Percentiles rank a stretch among this genome's conserved stretches.
These are phyloP conservation scores for Heterotis niloticus DNA, from an alignment of 2,113 vertebrate genomes.

Conservation along the genomic window DNA sequence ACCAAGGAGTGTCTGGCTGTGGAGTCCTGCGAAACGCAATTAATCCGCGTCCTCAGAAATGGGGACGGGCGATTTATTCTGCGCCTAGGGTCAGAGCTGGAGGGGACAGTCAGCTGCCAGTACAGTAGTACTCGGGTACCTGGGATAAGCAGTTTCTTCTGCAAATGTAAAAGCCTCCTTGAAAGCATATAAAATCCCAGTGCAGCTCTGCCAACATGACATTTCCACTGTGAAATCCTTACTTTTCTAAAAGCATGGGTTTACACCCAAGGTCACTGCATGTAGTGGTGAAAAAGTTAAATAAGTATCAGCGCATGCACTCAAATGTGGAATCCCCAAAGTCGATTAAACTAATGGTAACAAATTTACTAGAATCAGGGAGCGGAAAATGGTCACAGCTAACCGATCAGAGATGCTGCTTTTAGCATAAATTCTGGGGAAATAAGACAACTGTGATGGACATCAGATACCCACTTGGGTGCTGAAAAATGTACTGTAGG, in stretches of 20 bases:
- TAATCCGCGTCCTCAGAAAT: constrained; percentile 14
- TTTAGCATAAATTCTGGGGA: no score
- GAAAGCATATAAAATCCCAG: no score
- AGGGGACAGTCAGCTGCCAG: neutral
- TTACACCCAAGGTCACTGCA: no score
- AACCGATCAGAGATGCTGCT: neutral
- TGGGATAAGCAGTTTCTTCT: no score
- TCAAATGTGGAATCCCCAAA: no score
- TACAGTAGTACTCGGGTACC: neutral
- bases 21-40: constrained; percentile 18
- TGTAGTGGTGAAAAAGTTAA: no score
- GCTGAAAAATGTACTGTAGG: no score
- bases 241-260: no score
- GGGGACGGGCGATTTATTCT: neutral
- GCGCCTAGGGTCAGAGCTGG: neutral
- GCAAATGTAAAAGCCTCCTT: no score
- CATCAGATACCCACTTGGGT: neutral
- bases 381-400: neutral
- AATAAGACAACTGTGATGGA: neutral
- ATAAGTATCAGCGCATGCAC: no score
- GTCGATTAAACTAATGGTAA: neutral
- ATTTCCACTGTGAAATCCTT: no score
- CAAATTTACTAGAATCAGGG: neutral
- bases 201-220: no score
- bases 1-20: neutral